Evolutionary conservation across 2,113 vertebrate species (phyloP), one percentile per base, ranked within the genome.

Genomic region (Stomatorhinus ivindoensis): DNA sequence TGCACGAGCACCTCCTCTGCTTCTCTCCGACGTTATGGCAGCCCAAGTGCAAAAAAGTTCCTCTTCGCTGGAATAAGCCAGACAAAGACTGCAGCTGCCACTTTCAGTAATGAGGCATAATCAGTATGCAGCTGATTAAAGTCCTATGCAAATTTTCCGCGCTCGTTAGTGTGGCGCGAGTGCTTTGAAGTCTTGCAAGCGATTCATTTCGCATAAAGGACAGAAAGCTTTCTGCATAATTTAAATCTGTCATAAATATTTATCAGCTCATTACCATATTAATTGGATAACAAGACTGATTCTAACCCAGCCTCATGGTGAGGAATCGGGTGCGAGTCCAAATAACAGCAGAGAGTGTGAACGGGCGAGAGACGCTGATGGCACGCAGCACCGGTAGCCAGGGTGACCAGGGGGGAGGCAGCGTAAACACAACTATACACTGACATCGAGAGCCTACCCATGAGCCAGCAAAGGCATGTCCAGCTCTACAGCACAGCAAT

Each of bases 101-200:
- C 97, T 96, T 96, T 96, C 97, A 97, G 97, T 99, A 99, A 99
- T 99, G 97, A 99, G 98, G 97, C 96, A 96, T 99, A 98, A 99
- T 99, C 98, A 99, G 98, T 99, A 99, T 99, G 97, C 97, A 96
- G 94, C 97, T 99, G 97, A 99, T 99, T 99, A 98, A 97, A 98
- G 97, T 95, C 96, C 95, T 98, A 99, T 99, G 98, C 98, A 99
- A 99, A 99, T 99, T 96, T 96, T 91, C 93, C 94, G 90, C 95
- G 95, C 98, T 99, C 96, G 97, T 99, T 99, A 99, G 98, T 95
- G 96, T 96, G 95, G 97, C 97, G 97, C 95, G 95, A 95, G 95
- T 96, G 96, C 97, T 99, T 99, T 99, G 98, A 99, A 99, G 98
- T 98, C 98, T 97, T 96, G 96, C 93, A 96, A 99, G 98, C 97